Conservation (phyloP, 2,797 vertebrate genomes). For the Myotis myotis region DNA sequence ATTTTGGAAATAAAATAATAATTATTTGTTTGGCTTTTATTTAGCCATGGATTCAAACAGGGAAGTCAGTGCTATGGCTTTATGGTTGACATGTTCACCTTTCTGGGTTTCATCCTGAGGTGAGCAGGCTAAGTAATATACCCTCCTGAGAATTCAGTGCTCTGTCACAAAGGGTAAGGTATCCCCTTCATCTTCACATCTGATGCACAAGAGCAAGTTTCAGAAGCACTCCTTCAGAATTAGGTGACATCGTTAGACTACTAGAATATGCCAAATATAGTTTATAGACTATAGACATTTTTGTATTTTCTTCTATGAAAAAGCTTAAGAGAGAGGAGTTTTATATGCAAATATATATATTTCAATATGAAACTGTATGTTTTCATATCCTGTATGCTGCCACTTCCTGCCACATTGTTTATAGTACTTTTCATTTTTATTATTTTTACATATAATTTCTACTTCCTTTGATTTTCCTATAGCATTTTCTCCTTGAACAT, state of each 20-base stretch:
- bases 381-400: neutral
- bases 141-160: neutral
- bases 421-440: neutral
- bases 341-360: neutral
- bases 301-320: neutral
- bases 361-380: neutral
- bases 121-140: neutral
- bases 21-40: constrained; percentile 40
- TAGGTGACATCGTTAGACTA: neutral
- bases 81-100: neutral
- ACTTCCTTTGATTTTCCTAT: neutral
- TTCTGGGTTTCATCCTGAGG: neutral
- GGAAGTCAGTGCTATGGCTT: neutral
- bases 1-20: constrained; percentile 53
- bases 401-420: neutral
- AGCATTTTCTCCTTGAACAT: neutral
- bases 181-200: neutral
- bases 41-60: constrained; percentile 20
- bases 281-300: neutral
- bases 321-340: neutral
- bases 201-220: neutral
- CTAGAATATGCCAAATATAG: neutral
- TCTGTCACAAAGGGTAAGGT: neutral
- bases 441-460: neutral
- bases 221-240: neutral